These are phyloP conservation scores for Adoxophyes honmai DNA, from an alignment of 1,140 invertebrate genomes.

Conservation along the genomic window DNA sequence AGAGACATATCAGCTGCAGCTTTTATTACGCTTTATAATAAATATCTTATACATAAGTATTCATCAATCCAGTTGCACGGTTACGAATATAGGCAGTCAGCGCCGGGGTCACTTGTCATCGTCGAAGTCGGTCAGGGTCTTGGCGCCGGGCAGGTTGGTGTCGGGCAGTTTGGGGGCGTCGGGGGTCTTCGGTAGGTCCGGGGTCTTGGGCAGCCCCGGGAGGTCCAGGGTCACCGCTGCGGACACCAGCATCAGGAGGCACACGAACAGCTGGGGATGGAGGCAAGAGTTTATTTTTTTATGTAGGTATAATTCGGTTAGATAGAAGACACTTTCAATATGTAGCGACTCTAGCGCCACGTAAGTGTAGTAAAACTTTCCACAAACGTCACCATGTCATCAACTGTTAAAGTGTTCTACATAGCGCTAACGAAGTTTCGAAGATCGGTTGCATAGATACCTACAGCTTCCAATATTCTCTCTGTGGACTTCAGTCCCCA, in stretches of 20 bases:
- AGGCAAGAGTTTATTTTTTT: neutral
- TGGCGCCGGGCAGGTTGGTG: constrained; percentile 16
- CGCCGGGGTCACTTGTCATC: neutral
- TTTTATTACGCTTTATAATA: constrained; percentile 5
- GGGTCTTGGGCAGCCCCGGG: constrained; percentile 15
- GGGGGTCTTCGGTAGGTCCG: constrained; percentile 20
- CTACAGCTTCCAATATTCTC: too few relatives aligned
- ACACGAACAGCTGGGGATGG: constrained; percentile 18
- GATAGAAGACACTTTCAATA: too few relatives aligned
- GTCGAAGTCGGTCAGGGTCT: constrained; percentile 16
- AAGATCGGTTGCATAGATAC: too few relatives aligned
- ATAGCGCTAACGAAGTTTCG: too few relatives aligned
- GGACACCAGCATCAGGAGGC: constrained; percentile 23
- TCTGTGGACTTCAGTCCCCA: too few relatives aligned
- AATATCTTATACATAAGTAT: neutral
- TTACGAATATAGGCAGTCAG: neutral
- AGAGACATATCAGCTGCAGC: constrained; percentile 1
- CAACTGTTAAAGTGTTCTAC: too few relatives aligned
- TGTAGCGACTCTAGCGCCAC: too few relatives aligned
- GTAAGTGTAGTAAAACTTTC: too few relatives aligned
- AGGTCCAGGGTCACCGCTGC: constrained; percentile 21
- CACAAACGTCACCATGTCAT: too few relatives aligned
- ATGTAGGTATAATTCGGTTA: too few relatives aligned
- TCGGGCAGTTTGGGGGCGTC: constrained; percentile 21
- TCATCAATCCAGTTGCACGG: neutral